Evolutionary conservation across 1,140 invertebrate genomes (phyloP).

Genomic region (Euwallacea similis): DNA sequence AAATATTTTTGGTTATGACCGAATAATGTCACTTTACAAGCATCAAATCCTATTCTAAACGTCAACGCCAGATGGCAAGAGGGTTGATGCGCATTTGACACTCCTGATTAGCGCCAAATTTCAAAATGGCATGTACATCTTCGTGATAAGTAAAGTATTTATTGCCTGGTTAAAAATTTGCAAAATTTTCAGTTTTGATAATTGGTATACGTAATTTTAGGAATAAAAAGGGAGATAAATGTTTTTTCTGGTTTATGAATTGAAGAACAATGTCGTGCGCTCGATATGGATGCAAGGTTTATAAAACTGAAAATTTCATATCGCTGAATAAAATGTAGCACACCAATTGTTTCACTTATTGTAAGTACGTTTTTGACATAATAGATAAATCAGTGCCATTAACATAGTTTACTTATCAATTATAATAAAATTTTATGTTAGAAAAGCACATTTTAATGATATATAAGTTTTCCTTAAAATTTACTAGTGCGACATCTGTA

Average conservation of each 20-base stretch:
- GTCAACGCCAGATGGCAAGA: constrained; percentile 27
- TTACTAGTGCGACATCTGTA: no score
- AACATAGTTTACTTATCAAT: no score
- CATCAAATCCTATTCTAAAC: background rate
- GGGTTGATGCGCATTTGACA: background rate
- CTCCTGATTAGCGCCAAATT: constrained; percentile 18
- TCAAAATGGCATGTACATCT: constrained; percentile 12
- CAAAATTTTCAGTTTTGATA: no score
- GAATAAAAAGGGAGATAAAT: no score
- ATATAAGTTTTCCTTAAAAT: no score
- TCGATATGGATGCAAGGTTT: constrained; percentile 54
- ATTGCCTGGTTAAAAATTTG: constrained; percentile 30
- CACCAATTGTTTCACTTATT: constrained; percentile 54
- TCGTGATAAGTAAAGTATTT: constrained; percentile 4
- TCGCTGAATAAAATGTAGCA: constrained; percentile 56
- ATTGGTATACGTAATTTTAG: no score
- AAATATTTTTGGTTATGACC: constrained; percentile 45
- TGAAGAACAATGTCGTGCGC: constrained; percentile 47
- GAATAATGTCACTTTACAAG: background rate
- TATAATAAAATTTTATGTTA: no score
- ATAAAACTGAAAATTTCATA: constrained; percentile 53
- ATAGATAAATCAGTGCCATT: no score
- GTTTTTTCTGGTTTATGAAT: background rate
- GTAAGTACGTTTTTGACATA: constrained; percentile 45
- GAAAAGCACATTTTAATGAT: no score